Evolutionary conservation across 1,140 invertebrate species (phyloP).

Genomic region (Tetragnatha versicolor): DNA sequence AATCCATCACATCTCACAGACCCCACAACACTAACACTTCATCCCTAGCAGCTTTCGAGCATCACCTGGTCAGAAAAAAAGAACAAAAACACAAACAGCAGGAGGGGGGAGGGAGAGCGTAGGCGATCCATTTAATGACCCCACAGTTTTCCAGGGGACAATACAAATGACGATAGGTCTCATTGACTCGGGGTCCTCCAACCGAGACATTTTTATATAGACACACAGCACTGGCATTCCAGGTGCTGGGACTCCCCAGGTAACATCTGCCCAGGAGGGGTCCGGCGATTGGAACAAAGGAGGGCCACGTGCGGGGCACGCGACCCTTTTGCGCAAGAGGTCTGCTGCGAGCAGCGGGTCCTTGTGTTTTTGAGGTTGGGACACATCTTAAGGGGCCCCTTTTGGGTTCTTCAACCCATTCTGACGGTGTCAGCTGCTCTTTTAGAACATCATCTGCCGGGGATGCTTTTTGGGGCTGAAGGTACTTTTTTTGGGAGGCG

Average conservation of each 20-base stretch:
- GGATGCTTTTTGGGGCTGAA: neutral
- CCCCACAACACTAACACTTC: neutral
- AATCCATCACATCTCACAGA: neutral
- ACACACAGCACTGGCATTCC: neutral
- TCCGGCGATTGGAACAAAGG: neutral
- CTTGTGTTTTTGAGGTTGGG: neutral
- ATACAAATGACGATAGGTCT: conserved; percentile 50
- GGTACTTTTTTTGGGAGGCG: no score
- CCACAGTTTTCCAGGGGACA: conserved; percentile 27
- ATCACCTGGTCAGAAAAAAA: neutral
- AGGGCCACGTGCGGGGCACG: conserved; percentile 30
- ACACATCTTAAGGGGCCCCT: neutral
- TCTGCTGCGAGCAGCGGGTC: neutral
- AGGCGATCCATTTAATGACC: conserved; percentile 47
- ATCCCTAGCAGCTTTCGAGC: neutral
- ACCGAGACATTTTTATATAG: conserved; percentile 47
- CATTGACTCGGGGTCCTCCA: conserved; percentile 44
- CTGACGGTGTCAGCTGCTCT: conserved; percentile 16
- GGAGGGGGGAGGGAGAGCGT: neutral
- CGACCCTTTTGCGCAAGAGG: conserved; percentile 11
- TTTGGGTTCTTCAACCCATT: conserved; percentile 12
- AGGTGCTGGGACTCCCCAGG: conserved; percentile 34
- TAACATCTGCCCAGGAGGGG: conserved; percentile 46
- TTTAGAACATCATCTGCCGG: conserved; percentile 10
- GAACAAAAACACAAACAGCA: neutral